Evolutionary conservation across 2,888 invertebrate species (phyloP).

Genomic region (Acrocyrtus sp.): DNA sequence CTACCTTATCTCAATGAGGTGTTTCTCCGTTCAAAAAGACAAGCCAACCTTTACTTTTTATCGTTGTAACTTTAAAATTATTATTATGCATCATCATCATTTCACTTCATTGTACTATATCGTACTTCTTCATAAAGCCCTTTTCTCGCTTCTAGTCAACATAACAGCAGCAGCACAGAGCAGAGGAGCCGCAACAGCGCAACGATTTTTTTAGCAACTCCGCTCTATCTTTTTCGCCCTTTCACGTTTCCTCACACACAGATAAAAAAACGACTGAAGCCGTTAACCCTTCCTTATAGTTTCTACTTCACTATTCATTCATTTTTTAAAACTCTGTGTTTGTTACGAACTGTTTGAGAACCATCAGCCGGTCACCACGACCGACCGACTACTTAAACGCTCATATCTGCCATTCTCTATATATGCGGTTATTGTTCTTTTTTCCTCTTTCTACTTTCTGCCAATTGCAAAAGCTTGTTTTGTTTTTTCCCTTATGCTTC

Average conservation of each 20-base stretch:
- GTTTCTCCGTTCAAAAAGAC: no score
- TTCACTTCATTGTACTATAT: conserved; percentile 7
- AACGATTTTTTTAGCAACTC: no score
- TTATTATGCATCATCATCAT: conserved; percentile 25
- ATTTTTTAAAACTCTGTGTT: background rate
- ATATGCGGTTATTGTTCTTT: no score
- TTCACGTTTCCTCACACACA: conserved; percentile 26
- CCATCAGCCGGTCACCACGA: conserved; percentile 3
- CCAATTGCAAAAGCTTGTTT: conserved; percentile 14
- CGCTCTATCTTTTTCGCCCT: conserved; percentile 1
- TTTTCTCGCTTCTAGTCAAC: no score
- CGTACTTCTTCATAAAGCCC: no score
- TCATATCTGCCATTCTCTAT: no score
- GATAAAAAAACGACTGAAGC: conserved; percentile 36
- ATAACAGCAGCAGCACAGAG: no score
- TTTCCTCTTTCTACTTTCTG: background rate
- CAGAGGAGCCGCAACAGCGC: no score
- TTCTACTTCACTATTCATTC: conserved; percentile 23
- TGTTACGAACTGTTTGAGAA: background rate
- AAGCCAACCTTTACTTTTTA: no score
- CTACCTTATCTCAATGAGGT: conserved; percentile 9
- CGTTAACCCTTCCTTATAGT: conserved; percentile 35
- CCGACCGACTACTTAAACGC: no score
- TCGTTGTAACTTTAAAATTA: no score
- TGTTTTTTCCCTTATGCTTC: background rate